Conservation (phyloP, 2,113 vertebrate species). For the Macroglossus sobrinus region DNA sequence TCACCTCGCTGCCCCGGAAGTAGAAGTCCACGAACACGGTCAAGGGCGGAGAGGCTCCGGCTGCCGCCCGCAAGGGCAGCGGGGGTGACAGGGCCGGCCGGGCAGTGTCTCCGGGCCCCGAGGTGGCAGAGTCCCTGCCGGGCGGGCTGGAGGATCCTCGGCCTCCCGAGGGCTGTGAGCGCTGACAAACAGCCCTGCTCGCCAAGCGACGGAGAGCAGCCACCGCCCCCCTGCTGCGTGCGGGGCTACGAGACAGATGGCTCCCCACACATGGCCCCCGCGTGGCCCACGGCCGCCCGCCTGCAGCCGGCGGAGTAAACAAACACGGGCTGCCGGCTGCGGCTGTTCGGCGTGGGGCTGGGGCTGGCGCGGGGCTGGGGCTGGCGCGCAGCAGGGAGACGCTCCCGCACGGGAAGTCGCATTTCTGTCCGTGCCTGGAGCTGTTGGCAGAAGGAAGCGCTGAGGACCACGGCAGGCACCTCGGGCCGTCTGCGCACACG, state of each 20-base stretch:
- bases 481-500: rapidly evolving
- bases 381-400: neutral
- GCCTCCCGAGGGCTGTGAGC: neutral
- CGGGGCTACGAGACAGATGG: conserved; percentile 29
- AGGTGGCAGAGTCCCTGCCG: neutral
- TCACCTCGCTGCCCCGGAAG: neutral
- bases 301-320: conserved; percentile 38
- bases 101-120: rapidly evolving
- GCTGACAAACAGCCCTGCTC: neutral
- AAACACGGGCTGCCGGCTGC: conserved; percentile 28
- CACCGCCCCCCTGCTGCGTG: neutral
- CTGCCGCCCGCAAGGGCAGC: rapidly evolving
- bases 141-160: neutral
- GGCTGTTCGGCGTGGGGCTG: neutral
- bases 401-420: rapidly evolving
- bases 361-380: neutral
- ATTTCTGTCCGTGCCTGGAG: neutral
- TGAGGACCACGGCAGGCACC: neutral
- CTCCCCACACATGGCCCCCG: neutral
- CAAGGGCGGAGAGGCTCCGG: neutral
- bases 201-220: neutral
- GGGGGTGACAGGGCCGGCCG: neutral
- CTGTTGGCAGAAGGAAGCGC: neutral
- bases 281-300: neutral
- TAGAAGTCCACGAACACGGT: rapidly evolving